phyloP scores from a whole-genome alignment of 2,888 invertebrate genomes.

The Calameuta pallipes region DNA sequence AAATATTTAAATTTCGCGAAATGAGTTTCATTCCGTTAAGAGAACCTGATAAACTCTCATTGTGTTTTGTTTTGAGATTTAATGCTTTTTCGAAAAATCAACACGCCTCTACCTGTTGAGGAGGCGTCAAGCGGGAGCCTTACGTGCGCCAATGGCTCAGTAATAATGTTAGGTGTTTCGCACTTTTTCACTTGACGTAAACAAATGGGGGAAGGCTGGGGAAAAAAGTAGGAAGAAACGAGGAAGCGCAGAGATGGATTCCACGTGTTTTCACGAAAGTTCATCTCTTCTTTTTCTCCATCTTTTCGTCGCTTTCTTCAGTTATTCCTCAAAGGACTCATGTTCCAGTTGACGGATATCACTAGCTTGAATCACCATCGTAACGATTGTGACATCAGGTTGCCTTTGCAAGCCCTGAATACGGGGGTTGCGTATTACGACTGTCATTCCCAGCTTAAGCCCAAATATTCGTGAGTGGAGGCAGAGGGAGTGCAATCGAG shows the following conservation, averaged over 20 bases:
- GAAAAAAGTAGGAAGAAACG: neutral
- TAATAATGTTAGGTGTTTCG: neutral
- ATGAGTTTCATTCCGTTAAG: too few species aligned
- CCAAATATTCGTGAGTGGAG: conserved; percentile 35
- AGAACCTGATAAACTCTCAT: neutral
- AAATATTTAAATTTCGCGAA: too few species aligned
- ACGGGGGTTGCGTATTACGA: conserved; percentile 23
- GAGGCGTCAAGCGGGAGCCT: neutral
- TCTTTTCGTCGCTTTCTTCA: neutral
- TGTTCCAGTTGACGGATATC: neutral
- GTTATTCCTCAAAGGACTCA: neutral
- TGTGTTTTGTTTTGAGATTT: neutral
- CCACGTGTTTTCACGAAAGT: neutral
- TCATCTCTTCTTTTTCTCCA: neutral
- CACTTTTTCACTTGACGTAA: neutral
- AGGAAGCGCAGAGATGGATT: neutral
- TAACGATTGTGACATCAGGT: neutral
- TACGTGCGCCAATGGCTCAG: neutral
- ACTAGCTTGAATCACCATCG: neutral
- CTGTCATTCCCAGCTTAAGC: conserved; percentile 48
- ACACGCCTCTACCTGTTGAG: conserved; percentile 1
- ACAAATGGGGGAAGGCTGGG: neutral
- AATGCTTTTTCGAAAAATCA: neutral
- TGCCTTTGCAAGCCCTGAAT: neutral
- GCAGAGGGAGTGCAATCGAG: neutral